A percentile compares a stretch with the other conserved stretches of the same genome.
phyloP scores from a whole-genome alignment of 1,140 invertebrate species.

The Centruroides vittatus region DNA sequence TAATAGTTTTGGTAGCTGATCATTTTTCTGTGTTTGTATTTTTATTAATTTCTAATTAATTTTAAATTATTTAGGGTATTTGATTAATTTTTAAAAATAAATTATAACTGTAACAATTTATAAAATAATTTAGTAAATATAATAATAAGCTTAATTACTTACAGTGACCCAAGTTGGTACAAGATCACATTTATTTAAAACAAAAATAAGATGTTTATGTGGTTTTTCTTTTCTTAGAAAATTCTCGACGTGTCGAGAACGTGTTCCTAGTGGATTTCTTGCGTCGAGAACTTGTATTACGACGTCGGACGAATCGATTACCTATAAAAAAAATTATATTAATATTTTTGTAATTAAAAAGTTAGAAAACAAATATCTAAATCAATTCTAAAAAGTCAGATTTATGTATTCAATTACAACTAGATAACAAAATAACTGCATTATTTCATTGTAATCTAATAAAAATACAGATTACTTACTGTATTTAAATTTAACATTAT shows the following conservation, averaged over 20 bases:
- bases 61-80: no score
- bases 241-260: constrained; percentile 82
- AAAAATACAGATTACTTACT: no score
- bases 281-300: constrained; percentile 85
- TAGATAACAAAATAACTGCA: no score
- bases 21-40: no score
- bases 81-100: no score
- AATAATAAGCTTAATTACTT: constrained; percentile 2
- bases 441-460: no score
- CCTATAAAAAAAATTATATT: constrained; percentile 28
- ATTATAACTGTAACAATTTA: neutral
- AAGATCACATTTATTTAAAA: constrained; percentile 80
- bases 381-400: no score
- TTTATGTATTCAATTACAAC: no score
- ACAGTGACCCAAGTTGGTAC: constrained; percentile 86
- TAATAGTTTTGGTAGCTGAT: no score
- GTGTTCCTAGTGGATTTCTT: constrained; percentile 85
- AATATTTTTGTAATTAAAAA: neutral
- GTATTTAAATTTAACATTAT: no score
- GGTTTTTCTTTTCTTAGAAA: constrained; percentile 78
- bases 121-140: neutral
- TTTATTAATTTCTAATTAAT: no score
- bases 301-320: constrained; percentile 97
- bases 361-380: no score
- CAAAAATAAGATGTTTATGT: constrained; percentile 88